Evolutionary conservation across 2,888 invertebrate genomes (phyloP).

Genomic region (Agonopterix subpropinquella): DNA sequence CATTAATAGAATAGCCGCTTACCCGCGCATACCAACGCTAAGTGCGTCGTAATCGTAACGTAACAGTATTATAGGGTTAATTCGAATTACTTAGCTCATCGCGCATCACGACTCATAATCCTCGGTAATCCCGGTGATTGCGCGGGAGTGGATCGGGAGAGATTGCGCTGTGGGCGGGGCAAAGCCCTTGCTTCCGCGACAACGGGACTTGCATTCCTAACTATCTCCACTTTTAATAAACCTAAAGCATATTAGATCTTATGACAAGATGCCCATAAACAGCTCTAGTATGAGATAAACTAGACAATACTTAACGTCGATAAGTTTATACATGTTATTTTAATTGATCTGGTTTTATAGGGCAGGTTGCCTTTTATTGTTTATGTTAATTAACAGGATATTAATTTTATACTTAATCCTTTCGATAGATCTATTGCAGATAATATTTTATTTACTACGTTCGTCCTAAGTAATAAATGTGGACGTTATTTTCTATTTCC

Average conservation of each 20-base stretch:
- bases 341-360: too few species aligned
- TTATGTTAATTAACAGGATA: too few species aligned
- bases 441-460: too few species aligned
- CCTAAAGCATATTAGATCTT: not conserved
- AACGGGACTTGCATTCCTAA: constrained; percentile 49
- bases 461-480: too few species aligned
- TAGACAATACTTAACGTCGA: too few species aligned
- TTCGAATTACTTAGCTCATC: constrained; percentile 42
- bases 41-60: constrained; percentile 31
- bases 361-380: too few species aligned
- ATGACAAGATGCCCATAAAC: not conserved
- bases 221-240: not conserved
- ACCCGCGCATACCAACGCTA: constrained; percentile 30
- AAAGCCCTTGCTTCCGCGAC: constrained; percentile 27
- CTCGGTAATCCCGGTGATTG: constrained; percentile 40
- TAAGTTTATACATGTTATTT: too few species aligned
- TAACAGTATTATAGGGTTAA: constrained; percentile 41
- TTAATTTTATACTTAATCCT: too few species aligned
- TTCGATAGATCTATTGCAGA: too few species aligned
- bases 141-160: constrained; percentile 34
- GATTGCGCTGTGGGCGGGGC: constrained; percentile 26
- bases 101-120: constrained; percentile 29
- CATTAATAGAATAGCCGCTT: constrained; percentile 35
- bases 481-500: too few species aligned
- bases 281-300: too few species aligned